A percentile compares a stretch with the other conserved stretches of the same genome.
These are phyloP conservation scores for Pseudachorutes palmiensis DNA, from an alignment of 1,140 invertebrate species.

Conservation along the genomic window DNA sequence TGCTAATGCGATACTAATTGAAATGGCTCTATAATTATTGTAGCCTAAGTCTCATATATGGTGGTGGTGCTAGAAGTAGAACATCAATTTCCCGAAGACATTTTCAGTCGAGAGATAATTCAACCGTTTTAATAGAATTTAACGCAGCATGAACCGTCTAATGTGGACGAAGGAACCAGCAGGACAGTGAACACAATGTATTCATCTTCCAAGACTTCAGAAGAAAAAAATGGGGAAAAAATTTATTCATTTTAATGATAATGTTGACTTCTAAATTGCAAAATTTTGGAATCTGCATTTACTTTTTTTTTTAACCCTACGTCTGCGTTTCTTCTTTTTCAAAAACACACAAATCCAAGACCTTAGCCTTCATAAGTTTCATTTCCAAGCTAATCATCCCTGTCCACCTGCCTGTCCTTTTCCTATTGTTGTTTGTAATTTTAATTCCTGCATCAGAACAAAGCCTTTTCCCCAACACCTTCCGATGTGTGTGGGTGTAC, in stretches of 20 bases:
- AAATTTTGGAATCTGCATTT: neutral
- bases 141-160: conserved; percentile 35
- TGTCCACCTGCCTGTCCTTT: too few relatives aligned
- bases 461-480: conserved; percentile 13
- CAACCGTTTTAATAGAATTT: conserved; percentile 26
- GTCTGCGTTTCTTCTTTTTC: conserved; percentile 13
- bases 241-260: neutral
- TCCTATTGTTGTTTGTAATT: neutral
- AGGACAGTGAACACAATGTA: conserved; percentile 32
- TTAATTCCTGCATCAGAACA: neutral
- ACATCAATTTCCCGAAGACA: neutral
- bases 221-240: neutral
- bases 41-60: neutral
- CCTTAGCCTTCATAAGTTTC: neutral
- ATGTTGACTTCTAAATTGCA: neutral
- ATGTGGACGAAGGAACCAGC: conserved; percentile 32
- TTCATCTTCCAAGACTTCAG: conserved; percentile 26
- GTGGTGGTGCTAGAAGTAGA: too few relatives aligned
- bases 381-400: neutral
- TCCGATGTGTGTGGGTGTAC: neutral
- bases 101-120: neutral
- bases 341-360: conserved; percentile 1
- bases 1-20: neutral
- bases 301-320: conserved; percentile 11
- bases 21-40: neutral